Conservation (phyloP, 2,113 vertebrate species). For the Nerophis ophidion region DNA sequence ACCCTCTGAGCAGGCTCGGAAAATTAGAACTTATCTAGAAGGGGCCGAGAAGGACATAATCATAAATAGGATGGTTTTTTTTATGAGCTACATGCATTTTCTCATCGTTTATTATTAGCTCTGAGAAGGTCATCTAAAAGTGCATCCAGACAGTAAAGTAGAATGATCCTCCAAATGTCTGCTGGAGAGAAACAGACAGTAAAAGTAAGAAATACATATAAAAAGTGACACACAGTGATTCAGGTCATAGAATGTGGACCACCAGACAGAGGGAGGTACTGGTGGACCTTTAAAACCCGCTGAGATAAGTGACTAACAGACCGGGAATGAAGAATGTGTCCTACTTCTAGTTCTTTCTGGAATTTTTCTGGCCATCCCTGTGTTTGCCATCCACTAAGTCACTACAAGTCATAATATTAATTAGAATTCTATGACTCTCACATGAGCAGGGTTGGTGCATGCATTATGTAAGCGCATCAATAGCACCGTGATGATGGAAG, state of each 20-base stretch:
- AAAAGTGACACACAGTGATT: not conserved
- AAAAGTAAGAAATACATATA: too few relatives aligned
- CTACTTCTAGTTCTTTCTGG: conserved; percentile 2
- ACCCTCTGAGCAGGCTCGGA: too few relatives aligned
- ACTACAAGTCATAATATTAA: too few relatives aligned
- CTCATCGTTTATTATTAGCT: not conserved
- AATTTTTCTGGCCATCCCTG: not conserved
- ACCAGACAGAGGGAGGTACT: not conserved
- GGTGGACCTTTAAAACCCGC: not conserved
- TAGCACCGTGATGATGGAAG: too few relatives aligned
- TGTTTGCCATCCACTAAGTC: not conserved
- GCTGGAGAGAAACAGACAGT: not conserved
- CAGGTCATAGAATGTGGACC: conserved; percentile 6
- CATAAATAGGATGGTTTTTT: not conserved
- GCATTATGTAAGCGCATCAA: too few relatives aligned
- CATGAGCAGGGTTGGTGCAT: too few relatives aligned
- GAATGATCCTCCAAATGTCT: too few relatives aligned
- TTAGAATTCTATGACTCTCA: too few relatives aligned
- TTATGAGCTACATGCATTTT: not conserved
- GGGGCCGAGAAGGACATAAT: not conserved
- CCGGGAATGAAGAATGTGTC: not conserved
- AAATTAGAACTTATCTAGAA: not conserved
- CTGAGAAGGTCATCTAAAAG: conserved; percentile 6
- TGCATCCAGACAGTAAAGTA: conserved; percentile 2
- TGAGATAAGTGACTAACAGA: not conserved